Conservation (phyloP, 2,888 invertebrate genomes). For the Cheilosia impressa region DNA sequence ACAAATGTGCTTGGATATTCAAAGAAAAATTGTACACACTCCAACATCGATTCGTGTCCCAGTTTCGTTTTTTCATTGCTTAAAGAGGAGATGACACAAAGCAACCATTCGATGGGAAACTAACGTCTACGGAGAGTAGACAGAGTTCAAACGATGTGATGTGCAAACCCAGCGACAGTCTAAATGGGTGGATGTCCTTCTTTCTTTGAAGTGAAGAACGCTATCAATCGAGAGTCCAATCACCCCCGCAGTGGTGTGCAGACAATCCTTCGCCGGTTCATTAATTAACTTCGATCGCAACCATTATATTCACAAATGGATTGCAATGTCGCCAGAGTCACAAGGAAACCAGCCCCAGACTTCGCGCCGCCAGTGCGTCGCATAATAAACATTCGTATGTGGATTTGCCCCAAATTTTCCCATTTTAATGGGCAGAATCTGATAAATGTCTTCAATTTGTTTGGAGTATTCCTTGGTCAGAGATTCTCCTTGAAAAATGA, state of each 20-base stretch:
- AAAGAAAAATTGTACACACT: conserved; percentile 15
- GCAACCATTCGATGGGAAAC: conserved; percentile 14
- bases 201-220: conserved; percentile 7
- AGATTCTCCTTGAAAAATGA: conserved; percentile 21
- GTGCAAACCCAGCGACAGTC: neutral
- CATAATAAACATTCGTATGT: conserved; percentile 44
- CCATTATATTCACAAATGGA: conserved; percentile 18
- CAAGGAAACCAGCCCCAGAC: conserved; percentile 42
- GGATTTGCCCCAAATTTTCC: conserved; percentile 37
- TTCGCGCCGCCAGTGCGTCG: conserved; percentile 63
- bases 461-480: conserved; percentile 22
- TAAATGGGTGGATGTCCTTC: conserved; percentile 17
- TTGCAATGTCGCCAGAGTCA: conserved; percentile 35
- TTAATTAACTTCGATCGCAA: conserved; percentile 24
- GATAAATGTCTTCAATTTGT: conserved; percentile 57
- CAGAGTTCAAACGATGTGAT: conserved; percentile 14
- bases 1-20: conserved; percentile 1
- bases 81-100: conserved; percentile 6
- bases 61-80: conserved; percentile 10
- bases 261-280: conserved; percentile 5
- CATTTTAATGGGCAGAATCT: conserved; percentile 37
- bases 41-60: conserved; percentile 20
- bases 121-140: neutral
- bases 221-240: conserved; percentile 24
- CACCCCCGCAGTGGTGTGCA: conserved; percentile 8